Base-by-base conservation (phyloP, 2,113 vertebrate genomes). In the Istiophorus platypterus region DNA sequence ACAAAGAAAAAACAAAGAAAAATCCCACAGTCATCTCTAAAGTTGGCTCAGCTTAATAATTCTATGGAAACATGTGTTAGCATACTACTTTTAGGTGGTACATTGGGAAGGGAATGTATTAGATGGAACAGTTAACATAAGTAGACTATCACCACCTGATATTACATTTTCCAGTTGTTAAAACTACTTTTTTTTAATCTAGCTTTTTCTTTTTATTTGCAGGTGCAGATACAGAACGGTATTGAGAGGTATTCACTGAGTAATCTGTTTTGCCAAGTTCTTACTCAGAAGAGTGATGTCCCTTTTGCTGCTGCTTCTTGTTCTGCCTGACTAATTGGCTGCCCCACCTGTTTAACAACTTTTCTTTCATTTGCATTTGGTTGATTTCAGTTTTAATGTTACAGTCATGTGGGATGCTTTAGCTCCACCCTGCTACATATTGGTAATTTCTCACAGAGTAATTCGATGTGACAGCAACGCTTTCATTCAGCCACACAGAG, bases 191-290 rank as follows among this genome's bases (percentile, higher is more conserved):
- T 47, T 34, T 4, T 4, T 4, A 34, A 34, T 4, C n/a, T n/a
- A n/a, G n/a, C 34, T 49, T 45, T 45, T 45, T 45, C 42, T 49
- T 29, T 68, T 41, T 49, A 58, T 64, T 24, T 39, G 12, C n/a
- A 56, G 10, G 15, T 63, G 39, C 31, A 59, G 18, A 27, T 58
- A n/a, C 42, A 65, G 15, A 52, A 27, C 2, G 42, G 57, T 34
- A 62, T 31, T 71, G 37, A 51, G 77, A 47, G 72, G 29, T 2
- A 52, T 62, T 88, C 85, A 72, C 59, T 83, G 73, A 76, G 80
- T 58, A 5, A 80, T 76, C 72, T 31, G 84, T 83, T 87, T 66
- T 71, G 20, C 20, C 14, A 22, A 31, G 45, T 66, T 81, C 34
- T 17, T 1, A 31, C 67, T 61, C 45, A 63, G 31, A 54, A 27